Percentiles rank a stretch among this genome's conserved stretches.
Evolutionary conservation across 1,140 invertebrate genomes (phyloP).

Genomic region (Meteorus sp.): DNA sequence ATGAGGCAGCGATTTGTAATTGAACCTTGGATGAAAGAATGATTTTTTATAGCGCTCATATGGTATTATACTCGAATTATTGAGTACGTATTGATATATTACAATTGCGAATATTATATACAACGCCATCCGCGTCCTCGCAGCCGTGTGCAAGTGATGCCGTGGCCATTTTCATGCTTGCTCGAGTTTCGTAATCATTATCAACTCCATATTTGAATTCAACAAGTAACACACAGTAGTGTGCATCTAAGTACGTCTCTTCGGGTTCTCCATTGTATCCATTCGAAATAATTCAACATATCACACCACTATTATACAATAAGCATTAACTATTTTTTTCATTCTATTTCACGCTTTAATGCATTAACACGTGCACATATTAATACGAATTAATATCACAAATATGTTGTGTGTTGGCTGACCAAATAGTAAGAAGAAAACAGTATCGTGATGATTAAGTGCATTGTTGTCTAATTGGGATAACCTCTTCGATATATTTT

Average conservation of each 20-base stretch:
- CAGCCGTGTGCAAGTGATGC: constrained; percentile 50
- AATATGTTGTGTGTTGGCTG: too few relatives aligned
- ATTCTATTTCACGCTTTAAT: too few relatives aligned
- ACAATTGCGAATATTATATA: not conserved
- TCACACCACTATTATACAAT: too few relatives aligned
- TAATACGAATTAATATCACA: too few relatives aligned
- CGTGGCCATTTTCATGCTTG: constrained; percentile 57
- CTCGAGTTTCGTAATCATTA: constrained; percentile 58
- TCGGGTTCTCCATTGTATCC: not conserved
- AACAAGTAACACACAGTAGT: constrained; percentile 45
- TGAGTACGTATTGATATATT: constrained; percentile 8
- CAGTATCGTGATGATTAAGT: too few relatives aligned
- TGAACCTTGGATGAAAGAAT: not conserved
- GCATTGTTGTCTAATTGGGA: too few relatives aligned
- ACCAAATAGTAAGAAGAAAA: too few relatives aligned
- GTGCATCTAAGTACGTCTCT: not conserved
- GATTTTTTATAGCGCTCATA: constrained; percentile 10
- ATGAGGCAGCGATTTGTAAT: not conserved
- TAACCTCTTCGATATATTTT: too few relatives aligned
- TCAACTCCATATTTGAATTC: constrained; percentile 59
- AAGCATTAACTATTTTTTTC: too few relatives aligned
- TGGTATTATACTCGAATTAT: not conserved
- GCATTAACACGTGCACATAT: too few relatives aligned
- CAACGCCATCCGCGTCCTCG: constrained; percentile 40
- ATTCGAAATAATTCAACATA: too few relatives aligned